phyloP scores from a whole-genome alignment of 2,113 vertebrate species.

The Acrocephalus kingi region DNA sequence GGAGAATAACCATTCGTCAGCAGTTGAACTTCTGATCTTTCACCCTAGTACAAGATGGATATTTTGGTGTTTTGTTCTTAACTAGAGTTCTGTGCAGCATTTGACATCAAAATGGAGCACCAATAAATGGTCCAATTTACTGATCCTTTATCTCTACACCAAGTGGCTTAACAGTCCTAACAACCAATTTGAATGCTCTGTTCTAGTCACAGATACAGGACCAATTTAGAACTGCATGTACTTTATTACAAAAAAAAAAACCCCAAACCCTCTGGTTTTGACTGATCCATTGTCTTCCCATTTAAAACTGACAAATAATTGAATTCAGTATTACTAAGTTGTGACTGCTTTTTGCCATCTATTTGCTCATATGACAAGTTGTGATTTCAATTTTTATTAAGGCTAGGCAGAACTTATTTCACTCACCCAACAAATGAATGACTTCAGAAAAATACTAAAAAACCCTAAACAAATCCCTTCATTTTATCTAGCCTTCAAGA shows the following conservation, averaged over 20 bases:
- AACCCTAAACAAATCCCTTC: neutral
- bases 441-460: neutral
- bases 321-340: neutral
- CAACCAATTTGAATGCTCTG: neutral
- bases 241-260: neutral
- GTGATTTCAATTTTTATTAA: neutral
- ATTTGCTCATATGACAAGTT: neutral
- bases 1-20: neutral
- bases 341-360: neutral
- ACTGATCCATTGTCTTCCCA: neutral
- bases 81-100: neutral
- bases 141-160: neutral
- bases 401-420: neutral
- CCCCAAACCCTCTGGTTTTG: neutral
- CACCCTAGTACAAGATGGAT: neutral
- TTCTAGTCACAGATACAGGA: neutral
- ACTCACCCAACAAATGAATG: neutral
- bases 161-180: neutral
- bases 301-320: neutral
- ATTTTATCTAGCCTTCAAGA: neutral
- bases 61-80: neutral
- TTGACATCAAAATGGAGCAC: neutral
- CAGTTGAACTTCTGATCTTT: neutral
- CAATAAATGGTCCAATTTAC: neutral
- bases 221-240: neutral